Evolutionary conservation across 2,797 vertebrate species (phyloP).

Genomic region (Eidolon dupreanum): DNA sequence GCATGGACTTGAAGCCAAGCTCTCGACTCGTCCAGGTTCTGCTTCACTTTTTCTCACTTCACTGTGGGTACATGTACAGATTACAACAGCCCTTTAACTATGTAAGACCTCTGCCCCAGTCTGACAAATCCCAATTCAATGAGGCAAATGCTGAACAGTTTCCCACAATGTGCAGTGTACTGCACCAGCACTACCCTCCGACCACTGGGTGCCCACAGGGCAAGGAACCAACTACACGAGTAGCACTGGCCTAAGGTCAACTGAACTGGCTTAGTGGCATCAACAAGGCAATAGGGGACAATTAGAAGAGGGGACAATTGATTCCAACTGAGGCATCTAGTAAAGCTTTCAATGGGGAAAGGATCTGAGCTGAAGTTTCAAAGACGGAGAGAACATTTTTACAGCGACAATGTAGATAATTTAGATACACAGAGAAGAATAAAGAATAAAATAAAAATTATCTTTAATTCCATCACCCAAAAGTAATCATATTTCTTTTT

Average conservation of each 20-base stretch:
- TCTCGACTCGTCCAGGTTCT: not conserved
- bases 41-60: not conserved
- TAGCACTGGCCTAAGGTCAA: not conserved
- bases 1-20: not conserved
- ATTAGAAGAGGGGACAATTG: not conserved
- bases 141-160: not conserved
- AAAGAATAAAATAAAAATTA: conserved; percentile 2
- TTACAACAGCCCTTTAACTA: not conserved
- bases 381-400: not conserved
- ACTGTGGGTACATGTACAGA: not conserved
- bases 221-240: not conserved
- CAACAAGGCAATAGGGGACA: too few species aligned
- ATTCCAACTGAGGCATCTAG: not conserved
- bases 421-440: not conserved
- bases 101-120: not conserved
- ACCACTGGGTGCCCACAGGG: not conserved
- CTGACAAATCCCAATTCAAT: not conserved
- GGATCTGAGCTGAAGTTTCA: not conserved
- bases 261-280: not conserved
- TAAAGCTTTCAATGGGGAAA: not conserved
- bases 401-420: not conserved
- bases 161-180: not conserved
- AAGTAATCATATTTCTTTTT: not conserved
- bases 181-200: not conserved
- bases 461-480: not conserved